Base-by-base conservation (phyloP, 2,113 vertebrate species). In the Acrocephalus kingi region DNA sequence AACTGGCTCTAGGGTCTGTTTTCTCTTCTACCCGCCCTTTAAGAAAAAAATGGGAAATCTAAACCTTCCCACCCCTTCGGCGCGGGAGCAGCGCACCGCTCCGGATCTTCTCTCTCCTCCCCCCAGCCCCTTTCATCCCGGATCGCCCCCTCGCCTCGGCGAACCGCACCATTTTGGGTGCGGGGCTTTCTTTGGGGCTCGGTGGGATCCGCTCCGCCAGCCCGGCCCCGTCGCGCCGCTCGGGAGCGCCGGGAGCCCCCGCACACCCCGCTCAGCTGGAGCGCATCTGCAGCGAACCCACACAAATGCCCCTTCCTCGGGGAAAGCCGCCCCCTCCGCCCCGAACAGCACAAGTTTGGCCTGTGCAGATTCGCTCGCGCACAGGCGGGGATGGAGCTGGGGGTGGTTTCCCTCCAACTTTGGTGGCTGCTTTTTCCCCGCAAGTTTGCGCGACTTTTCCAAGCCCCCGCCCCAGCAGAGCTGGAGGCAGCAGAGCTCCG, bases 151-250 rank as follows among this genome's bases (percentile, higher is more conserved):
- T 85, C 62, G 62, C 97, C 93, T 92, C 74, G 89, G 94, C 97
- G 93, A 98, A 94, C 97, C 96, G 97, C 96, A 97, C 97, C 98
- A 96, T 97, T 97, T 97, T 94, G 98, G 97, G 93, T 95, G 96
- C 87, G 97, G 98, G 95, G 61, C 97, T 97, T 94, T 97, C 97
- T 97, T 94, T 97, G 63, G 77, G 94, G 96, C 90, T 94, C 95
- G 87, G 90, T 89, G 94, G 80, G 87, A 84, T 41, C 21, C 4
- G 18, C 54, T 82, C 56, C 13, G 23, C n/a, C 18, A 15, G 5
- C 33, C 37, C 25, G 14, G 58, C 74, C 72, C 69, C 41, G 39
- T 46, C 9, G 56, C 24, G 69, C 85, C 52, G 41, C 73, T 52
- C 49, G 27, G 78, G 66, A 72, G 37, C 23, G 59, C 49, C 28